A percentile compares a stretch with the other conserved stretches of the same genome.
Evolutionary conservation across 2,113 vertebrate species (phyloP).

Genomic region (Cnemophilus loriae): DNA sequence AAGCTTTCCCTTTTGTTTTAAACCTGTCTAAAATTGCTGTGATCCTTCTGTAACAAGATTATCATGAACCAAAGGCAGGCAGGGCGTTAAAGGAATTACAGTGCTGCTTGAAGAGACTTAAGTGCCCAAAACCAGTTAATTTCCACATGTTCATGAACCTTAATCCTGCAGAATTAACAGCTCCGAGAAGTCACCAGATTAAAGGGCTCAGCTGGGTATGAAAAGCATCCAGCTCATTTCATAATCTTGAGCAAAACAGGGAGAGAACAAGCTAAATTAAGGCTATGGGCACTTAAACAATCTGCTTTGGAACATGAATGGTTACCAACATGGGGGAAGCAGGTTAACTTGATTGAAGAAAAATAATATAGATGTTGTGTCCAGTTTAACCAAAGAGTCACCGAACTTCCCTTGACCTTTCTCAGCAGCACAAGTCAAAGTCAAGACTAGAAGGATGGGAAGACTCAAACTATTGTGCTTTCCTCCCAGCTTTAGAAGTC

Average conservation of each 20-base stretch:
- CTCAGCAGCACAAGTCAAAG: background rate
- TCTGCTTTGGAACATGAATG: background rate
- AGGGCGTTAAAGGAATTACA: background rate
- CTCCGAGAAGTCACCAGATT: background rate
- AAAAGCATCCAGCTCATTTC: background rate
- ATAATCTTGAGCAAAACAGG: background rate
- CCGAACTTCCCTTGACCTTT: background rate
- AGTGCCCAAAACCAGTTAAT: background rate
- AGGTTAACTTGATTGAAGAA: background rate
- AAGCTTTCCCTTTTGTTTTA: background rate
- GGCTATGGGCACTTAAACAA: background rate
- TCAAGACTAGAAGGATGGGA: background rate
- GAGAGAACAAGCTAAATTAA: background rate
- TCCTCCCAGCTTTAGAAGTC: background rate
- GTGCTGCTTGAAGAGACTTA: background rate
- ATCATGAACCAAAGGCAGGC: background rate
- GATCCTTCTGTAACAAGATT: background rate
- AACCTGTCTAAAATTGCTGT: background rate
- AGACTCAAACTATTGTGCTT: background rate
- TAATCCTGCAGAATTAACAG: background rate
- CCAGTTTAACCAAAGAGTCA: background rate
- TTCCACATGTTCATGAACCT: background rate
- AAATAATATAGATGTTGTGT: rapidly evolving
- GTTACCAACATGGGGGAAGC: background rate
- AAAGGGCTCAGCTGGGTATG: background rate